Conservation (phyloP, 2,113 vertebrate genomes). For the Zingel zingel region DNA sequence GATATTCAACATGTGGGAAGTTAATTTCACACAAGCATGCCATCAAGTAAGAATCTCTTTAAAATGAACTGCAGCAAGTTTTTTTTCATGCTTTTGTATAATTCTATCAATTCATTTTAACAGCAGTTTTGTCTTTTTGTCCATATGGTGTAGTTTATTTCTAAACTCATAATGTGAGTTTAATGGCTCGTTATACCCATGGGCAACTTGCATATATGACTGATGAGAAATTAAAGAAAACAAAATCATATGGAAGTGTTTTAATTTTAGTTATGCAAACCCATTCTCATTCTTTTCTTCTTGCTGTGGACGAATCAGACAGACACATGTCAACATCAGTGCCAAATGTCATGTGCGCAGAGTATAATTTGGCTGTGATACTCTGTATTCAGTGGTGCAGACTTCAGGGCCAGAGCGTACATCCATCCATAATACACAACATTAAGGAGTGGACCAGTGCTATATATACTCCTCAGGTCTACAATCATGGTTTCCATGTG, state of each 20-base stretch:
- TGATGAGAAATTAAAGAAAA: conserved; percentile 40
- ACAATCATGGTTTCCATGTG: conserved; percentile 83
- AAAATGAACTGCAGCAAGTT: conserved; percentile 12
- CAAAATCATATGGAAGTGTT: conserved; percentile 41
- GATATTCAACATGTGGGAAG: conserved; percentile 33
- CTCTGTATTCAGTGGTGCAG: conserved; percentile 50
- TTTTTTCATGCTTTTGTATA: conserved; percentile 18
- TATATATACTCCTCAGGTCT: conserved; percentile 82
- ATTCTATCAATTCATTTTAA: conserved; percentile 22
- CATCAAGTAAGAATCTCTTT: conserved; percentile 14
- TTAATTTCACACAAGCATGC: conserved; percentile 23
- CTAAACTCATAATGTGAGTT: conserved; percentile 41
- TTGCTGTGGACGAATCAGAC: conserved; percentile 15
- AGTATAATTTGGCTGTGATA: conserved; percentile 69
- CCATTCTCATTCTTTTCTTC: not conserved
- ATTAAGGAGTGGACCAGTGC: conserved; percentile 71
- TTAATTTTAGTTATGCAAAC: conserved; percentile 6
- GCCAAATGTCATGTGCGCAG: conserved; percentile 41
- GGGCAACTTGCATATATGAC: conserved; percentile 19
- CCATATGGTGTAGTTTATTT: conserved; percentile 52
- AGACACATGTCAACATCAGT: conserved; percentile 24
- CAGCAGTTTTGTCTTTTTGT: conserved; percentile 34
- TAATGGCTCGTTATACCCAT: conserved; percentile 35
- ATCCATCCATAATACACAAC: conserved; percentile 61
- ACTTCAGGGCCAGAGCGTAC: conserved; percentile 56